Evolutionary conservation across 2,888 invertebrate species (phyloP), one percentile per base, ranked within the genome.

Genomic region (Hemithea aestivaria): DNA sequence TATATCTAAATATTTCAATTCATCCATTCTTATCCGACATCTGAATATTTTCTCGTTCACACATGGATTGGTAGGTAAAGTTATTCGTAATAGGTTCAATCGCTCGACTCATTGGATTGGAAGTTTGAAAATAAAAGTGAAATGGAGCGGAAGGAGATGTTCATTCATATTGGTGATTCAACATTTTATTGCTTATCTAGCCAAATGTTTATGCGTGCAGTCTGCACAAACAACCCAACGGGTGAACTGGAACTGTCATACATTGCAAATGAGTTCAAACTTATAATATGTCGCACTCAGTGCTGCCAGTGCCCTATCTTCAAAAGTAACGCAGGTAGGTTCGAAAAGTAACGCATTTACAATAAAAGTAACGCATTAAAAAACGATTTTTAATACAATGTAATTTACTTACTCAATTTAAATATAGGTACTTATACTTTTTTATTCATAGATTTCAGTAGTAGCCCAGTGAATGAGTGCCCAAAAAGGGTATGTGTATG

Each of bases 111-210:
- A 73, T 59, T 72, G 74, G 62, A 65, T 72, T 70, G 77, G 77
- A 79, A 78, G 70, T 74, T 80, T 73, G 60, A 73, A 78, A 79
- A 80, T 79, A 78, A 78, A 75, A 66, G 75, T 65, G 73, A 70
- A 78, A 80, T 73, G 75, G 73, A 60, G 67, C 66, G 78, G 73
- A 79, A 77, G 64, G 66, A 69, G 72, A 66, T 73, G 70, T 66
- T 79, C 71, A 74, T 73, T 73, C 73, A 66, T 59, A 67, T 70
- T 72, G 65, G 62, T 66, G 73, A 75, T 64, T 76, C 67, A 62
- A 63, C 66, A 59, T 71, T 74, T 72, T 71, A 71, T 71, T 74
- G 46, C 42, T 31, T 46, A 40, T 50, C 44, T 51, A 24, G 40
- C 36, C 27, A 44, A 45, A 44, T 23, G 33, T 30, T 35, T 35